A percentile compares a stretch with the other conserved stretches of the same genome.
phyloP scores from a whole-genome alignment of 2,888 invertebrate species.

The Acleris sparsana region DNA sequence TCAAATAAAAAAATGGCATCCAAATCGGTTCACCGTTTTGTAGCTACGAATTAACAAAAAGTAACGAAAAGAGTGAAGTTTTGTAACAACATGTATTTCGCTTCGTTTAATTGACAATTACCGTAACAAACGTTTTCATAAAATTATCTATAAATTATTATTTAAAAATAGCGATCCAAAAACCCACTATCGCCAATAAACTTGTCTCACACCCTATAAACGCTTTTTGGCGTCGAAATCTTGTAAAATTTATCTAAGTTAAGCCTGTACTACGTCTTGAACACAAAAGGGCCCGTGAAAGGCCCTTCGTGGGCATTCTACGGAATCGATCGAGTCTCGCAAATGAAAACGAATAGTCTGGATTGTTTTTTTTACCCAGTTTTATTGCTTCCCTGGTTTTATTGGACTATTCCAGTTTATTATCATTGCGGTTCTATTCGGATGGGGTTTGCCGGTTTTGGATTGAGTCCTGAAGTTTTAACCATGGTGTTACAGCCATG shows the following conservation, averaged over 20 bases:
- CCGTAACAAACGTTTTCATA: too few species aligned
- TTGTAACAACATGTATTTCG: too few species aligned
- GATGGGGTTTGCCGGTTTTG: conserved; percentile 11
- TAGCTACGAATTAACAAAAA: too few species aligned
- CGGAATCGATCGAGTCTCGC: conserved; percentile 28
- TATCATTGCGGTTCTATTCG: conserved; percentile 38
- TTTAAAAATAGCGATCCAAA: too few species aligned
- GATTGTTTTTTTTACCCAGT: conserved; percentile 35
- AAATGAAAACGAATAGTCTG: conserved; percentile 36
- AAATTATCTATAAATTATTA: too few species aligned
- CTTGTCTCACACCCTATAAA: too few species aligned
- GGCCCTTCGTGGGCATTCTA: conserved; percentile 20
- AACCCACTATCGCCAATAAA: too few species aligned
- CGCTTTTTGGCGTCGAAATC: not conserved
- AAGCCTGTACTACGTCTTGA: not conserved
- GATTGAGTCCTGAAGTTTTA: conserved; percentile 17
- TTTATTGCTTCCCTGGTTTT: conserved; percentile 38
- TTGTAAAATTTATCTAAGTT: conserved; percentile 6
- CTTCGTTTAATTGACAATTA: too few species aligned
- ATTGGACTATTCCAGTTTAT: conserved; percentile 42
- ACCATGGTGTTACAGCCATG: not conserved
- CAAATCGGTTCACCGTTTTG: too few species aligned
- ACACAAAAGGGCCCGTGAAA: conserved; percentile 18
- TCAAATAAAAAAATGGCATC: too few species aligned
- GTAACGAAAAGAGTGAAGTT: too few species aligned